phyloP scores from a whole-genome alignment of 37 sponge, comb jelly and placozoan genomes.

The Axinella damicornis region DNA sequence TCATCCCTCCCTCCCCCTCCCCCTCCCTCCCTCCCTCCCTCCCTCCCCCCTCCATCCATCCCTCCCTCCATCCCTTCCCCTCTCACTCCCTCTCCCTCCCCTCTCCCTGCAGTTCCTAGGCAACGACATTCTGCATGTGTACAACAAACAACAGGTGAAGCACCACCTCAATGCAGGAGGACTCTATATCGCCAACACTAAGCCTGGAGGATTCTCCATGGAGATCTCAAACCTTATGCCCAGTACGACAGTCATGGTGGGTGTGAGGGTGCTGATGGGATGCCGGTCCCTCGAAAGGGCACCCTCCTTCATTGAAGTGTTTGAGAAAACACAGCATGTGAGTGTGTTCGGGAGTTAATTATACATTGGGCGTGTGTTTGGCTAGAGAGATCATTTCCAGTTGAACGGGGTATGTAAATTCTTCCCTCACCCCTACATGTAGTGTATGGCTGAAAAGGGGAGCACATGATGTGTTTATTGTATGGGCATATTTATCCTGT shows the following conservation, averaged over 20 bases:
- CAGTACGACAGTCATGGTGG: constrained; percentile 68
- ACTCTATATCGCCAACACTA: constrained; percentile 84
- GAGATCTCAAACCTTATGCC: constrained; percentile 74
- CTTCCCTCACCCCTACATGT: too few species aligned
- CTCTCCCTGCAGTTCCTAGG: constrained; percentile 77
- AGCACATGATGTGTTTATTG: neutral
- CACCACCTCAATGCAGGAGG: constrained; percentile 61
- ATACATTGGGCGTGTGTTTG: too few species aligned
- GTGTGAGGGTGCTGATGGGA: constrained; percentile 79
- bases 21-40: neutral
- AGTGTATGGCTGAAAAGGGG: too few species aligned
- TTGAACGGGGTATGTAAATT: neutral
- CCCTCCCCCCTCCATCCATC: neutral
- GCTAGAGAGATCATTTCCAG: too few species aligned
- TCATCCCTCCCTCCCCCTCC: neutral
- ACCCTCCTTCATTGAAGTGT: constrained; percentile 84
- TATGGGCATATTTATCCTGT: neutral
- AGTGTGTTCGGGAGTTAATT: neutral
- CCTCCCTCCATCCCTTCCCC: neutral
- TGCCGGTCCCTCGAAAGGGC: constrained; percentile 64
- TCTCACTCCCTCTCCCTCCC: too few species aligned
- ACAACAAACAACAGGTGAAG: constrained; percentile 82
- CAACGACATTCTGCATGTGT: constrained; percentile 87
- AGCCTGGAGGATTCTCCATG: constrained; percentile 78
- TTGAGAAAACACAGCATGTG: constrained; percentile 50